Percentiles rank a stretch among this genome's conserved stretches.
Evolutionary conservation across 1,140 invertebrate genomes (phyloP).

Genomic region (Leptinotarsa lineolata): DNA sequence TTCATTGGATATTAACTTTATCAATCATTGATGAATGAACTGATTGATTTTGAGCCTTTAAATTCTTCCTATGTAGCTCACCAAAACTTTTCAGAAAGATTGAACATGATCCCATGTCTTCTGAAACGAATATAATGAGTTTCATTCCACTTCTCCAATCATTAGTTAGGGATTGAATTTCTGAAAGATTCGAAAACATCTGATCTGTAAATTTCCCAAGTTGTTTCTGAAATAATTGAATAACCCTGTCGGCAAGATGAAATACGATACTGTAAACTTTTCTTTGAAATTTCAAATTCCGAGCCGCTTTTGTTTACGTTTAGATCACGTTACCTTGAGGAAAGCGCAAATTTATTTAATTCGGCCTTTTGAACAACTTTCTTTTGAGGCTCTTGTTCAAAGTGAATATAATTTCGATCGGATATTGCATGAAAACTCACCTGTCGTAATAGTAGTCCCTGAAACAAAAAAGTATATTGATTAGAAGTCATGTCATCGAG

Average conservation of each 20-base stretch:
- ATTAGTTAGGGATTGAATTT: not conserved
- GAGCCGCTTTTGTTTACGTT: not conserved
- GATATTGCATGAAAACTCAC: conserved; percentile 51
- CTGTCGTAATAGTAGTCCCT: conserved; percentile 67
- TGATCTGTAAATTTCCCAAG: not conserved
- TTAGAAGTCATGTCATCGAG: too few relatives aligned
- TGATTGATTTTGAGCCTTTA: too few relatives aligned
- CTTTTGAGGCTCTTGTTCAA: not conserved
- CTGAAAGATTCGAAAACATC: not conserved
- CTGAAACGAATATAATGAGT: too few relatives aligned
- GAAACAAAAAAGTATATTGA: conserved; percentile 55
- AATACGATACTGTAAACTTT: conserved; percentile 1
- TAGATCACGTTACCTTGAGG: not conserved
- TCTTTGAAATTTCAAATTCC: not conserved
- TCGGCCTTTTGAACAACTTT: not conserved
- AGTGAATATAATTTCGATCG: too few relatives aligned
- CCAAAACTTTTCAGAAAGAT: too few relatives aligned
- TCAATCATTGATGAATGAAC: too few relatives aligned
- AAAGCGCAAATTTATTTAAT: not conserved
- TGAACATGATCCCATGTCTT: too few relatives aligned
- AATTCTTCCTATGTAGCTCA: too few relatives aligned
- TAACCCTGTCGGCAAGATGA: not conserved
- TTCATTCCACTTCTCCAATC: too few relatives aligned
- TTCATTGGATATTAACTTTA: too few relatives aligned
- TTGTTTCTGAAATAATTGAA: not conserved